Evolutionary conservation across 1,140 invertebrate species (phyloP), one percentile per base, ranked within the genome.

Genomic region (Lysiphlebus fabarum): DNA sequence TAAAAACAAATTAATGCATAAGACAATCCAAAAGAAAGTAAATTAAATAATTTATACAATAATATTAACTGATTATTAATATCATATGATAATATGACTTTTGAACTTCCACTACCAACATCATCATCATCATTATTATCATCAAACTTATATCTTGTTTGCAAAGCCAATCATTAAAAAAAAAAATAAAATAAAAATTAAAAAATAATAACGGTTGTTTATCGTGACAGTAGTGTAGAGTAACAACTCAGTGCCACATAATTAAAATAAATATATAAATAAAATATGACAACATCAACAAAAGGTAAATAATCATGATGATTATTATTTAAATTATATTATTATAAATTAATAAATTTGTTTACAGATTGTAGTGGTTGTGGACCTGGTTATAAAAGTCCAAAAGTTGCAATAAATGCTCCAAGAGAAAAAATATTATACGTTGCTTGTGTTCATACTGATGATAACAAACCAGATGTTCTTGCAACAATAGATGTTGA

Each of bases 401-500:
- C 95, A 0, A 66, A 87, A 62, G 90, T 88, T 51, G 95, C 95
- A 0, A 90, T 93, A 82, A 82, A 80, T 59, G 94, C 91, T 0
- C 85, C 89, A 0, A 78, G 86, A 34, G 95, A 98, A 75, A 88
- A 89, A 72, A 75, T 98, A 9, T 69, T 97, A 1, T 98, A 97
- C 71, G 86, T 94, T 2, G 83, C 90, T n/a, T 93, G 93, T 68
- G 85, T 95, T 34, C 86, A 90, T 63, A 89, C 90, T 0, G 82
- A 90, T 66, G 69, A 82, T 36, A 77, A 79, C 0, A 88, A 90
- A 72, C 84, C 90, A 0, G 96, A 99, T 78, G 93, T 95, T 68
- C 79, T 98, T 12, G 86, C 90, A 7, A 96, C 93, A 0, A 85
- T 98, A 1, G 94, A 98, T 72, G 89, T 98, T 5, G 89, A 98